A percentile compares a stretch with the other conserved stretches of the same genome.
Conservation (phyloP, 2,113 vertebrate species). For the Pseudopodoces humilis region DNA sequence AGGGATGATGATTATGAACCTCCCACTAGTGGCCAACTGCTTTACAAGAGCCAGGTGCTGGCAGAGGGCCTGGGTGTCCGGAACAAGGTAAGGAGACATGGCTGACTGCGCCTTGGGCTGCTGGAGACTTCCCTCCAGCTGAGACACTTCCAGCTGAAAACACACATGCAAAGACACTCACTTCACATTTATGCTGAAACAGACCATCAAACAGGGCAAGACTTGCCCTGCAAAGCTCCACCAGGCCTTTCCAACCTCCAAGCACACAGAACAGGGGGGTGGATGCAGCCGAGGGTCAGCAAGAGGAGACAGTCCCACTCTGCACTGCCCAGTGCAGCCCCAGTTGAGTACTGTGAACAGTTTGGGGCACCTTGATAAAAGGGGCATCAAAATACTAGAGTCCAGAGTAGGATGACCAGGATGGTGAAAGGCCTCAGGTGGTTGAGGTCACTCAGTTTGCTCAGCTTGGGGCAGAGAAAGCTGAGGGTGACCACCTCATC, state of each 20-base stretch:
- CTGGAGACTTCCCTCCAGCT: slow-evolving; percentile 96
- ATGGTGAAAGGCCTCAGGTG: background rate
- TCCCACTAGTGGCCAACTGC: slow-evolving; percentile 89
- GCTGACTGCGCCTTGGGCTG: slow-evolving; percentile 94
- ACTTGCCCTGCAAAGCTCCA: background rate
- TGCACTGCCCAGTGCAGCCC: background rate
- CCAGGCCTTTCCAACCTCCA: background rate
- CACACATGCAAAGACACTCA: background rate
- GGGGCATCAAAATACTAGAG: accelerated
- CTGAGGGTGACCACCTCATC: background rate
- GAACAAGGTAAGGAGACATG: slow-evolving; percentile 97
- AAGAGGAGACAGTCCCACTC: background rate
- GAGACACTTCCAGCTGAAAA: slow-evolving; percentile 92
- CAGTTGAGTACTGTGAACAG: background rate
- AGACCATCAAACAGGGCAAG: background rate
- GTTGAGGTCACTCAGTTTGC: background rate
- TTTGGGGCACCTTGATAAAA: background rate
- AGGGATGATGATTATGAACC: slow-evolving; percentile 98
- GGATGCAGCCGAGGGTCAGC: background rate
- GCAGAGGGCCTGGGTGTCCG: slow-evolving; percentile 91
- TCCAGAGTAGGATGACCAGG: background rate
- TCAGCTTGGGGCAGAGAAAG: background rate
- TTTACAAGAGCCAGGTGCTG: slow-evolving; percentile 88
- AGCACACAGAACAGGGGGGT: background rate
- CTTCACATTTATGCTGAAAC: background rate